phyloP scores from a whole-genome alignment of 2,113 vertebrate species.

The Haemorhous mexicanus region DNA sequence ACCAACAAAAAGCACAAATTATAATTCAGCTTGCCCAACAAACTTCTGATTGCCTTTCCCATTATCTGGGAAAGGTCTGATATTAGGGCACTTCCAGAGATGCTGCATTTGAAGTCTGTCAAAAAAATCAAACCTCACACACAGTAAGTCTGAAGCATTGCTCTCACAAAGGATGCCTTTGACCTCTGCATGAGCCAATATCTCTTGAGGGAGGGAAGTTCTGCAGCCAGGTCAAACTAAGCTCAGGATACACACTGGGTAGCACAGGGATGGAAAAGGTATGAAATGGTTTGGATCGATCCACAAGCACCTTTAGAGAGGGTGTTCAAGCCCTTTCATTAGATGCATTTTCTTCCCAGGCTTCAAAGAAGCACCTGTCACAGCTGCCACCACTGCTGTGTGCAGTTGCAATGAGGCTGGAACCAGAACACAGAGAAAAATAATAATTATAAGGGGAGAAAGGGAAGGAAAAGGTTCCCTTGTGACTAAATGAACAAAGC shows the following conservation, averaged over 20 bases:
- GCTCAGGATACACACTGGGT: not conserved
- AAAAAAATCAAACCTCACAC: not conserved
- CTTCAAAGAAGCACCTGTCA: constrained; percentile 20
- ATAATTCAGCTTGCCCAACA: not conserved
- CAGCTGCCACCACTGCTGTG: not conserved
- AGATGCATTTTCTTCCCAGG: not conserved
- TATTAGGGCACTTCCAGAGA: not conserved
- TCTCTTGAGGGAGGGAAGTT: not conserved
- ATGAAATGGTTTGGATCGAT: not conserved
- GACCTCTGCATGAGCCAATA: not conserved
- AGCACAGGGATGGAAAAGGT: not conserved
- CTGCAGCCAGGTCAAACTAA: not conserved
- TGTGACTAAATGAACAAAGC: constrained; percentile 14
- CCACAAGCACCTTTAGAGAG: not conserved
- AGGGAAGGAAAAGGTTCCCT: not conserved
- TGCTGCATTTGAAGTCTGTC: not conserved
- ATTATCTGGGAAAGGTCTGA: not conserved
- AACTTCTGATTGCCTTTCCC: not conserved
- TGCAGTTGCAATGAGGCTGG: not conserved
- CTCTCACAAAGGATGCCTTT: not conserved
- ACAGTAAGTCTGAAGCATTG: not conserved
- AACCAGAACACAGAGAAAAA: not conserved
- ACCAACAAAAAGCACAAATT: not conserved
- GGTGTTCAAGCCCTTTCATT: not conserved
- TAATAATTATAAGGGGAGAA: not conserved